These are phyloP conservation scores for Catagonus wagneri DNA, from an alignment of 2,113 vertebrate genomes.

Conservation along the genomic window DNA sequence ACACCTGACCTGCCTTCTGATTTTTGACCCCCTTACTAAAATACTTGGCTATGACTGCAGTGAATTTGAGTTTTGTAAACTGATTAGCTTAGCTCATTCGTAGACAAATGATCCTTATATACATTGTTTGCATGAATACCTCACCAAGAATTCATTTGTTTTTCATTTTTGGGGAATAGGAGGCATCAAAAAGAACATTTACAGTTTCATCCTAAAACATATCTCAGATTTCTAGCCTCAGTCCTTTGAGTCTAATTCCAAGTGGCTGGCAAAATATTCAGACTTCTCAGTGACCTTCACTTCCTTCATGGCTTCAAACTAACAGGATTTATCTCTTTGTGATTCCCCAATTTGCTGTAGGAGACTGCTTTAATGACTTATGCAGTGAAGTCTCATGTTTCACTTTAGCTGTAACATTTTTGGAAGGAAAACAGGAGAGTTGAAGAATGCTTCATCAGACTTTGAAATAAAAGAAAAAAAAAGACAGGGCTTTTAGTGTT, in stretches of 20 bases:
- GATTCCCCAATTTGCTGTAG: slow-evolving; percentile 67
- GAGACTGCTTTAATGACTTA: slow-evolving; percentile 78
- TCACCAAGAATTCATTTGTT: neutral
- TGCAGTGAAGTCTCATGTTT: slow-evolving; percentile 77
- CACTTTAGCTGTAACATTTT: slow-evolving; percentile 81
- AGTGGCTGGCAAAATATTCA: slow-evolving; percentile 38
- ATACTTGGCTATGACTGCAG: neutral
- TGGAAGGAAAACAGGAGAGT: slow-evolving; percentile 78
- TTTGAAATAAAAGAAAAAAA: slow-evolving; percentile 69
- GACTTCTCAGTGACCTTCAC: slow-evolving; percentile 72
- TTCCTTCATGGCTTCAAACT: slow-evolving; percentile 68
- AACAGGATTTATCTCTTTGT: slow-evolving; percentile 77
- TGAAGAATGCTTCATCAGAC: slow-evolving; percentile 76
- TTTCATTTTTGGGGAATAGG: neutral
- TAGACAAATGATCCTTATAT: neutral
- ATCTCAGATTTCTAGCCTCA: slow-evolving; percentile 24
- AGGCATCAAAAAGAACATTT: slow-evolving; percentile 35
- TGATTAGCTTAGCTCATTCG: neutral
- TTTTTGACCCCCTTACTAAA: neutral
- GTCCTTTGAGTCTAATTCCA: slow-evolving; percentile 66
- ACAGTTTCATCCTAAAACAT: slow-evolving; percentile 62
- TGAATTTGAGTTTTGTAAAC: neutral
- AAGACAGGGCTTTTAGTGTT: slow-evolving; percentile 76
- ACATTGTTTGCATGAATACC: neutral
- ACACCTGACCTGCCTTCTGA: rapidly evolving